Base-by-base conservation (phyloP, 1,140 invertebrate genomes). In the Alviniconcha marisindica region DNA sequence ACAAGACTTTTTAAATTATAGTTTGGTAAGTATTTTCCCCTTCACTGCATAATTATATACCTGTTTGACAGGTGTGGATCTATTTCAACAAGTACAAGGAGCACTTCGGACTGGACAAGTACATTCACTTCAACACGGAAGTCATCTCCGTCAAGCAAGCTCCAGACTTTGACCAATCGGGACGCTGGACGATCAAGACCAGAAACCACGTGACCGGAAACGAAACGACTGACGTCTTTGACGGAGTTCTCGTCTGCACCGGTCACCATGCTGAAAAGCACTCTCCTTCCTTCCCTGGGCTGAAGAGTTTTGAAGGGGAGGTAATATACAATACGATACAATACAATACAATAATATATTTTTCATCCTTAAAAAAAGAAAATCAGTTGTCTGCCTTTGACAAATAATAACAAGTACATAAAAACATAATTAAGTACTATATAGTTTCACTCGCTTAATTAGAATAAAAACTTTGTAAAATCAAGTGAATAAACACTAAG, bases 81-180 rank as follows among this genome's bases (percentile, higher is more conserved):
- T 94, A 94, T 86, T 88, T 94, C 44, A 80, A 91, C n/a, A 48
- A 86, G 56, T 94, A 94, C 82, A 93, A 92, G 0, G 87, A 93
- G 12, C 60, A 92, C 12, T 94, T 94, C 79, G 87, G 89, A 42
- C 81, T 94, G 10, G 51, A 54, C 28, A 86, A 88, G 51, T 84
- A 90, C 81, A 93, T 94, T n/a, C 31, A 81, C 18, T 88, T 89
- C 73, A 83, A 87, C 69, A 86, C 84, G 12, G 83, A 89, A 81
- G 89, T 92, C 71, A 76, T 81, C 12, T 71, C 60, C 24, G 73
- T 86, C 18, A 81, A 77, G 24, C 81, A 40, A 15, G 44, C 77
- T 24, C 14, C 60, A 28, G 83, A 89, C 73, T 89, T 87, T 56
- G 15, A 60, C 2, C 60, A 42, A 36, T 85, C 82, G 40, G 89